Base-by-base conservation (phyloP, 2,888 invertebrate genomes). In the Sthenelais limicola region DNA sequence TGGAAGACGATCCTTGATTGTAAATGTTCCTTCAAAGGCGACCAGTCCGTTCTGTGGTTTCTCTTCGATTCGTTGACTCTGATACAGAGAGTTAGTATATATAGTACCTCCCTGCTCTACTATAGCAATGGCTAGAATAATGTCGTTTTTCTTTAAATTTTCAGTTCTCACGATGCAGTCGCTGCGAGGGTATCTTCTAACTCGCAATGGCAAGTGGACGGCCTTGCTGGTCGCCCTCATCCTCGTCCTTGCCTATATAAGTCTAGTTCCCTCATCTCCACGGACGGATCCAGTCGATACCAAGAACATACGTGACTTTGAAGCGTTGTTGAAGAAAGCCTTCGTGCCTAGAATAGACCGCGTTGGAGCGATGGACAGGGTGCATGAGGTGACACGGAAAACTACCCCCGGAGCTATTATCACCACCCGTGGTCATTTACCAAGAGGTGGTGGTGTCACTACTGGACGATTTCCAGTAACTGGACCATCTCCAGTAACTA, bases 191-290 rank as follows among this genome's bases (percentile, higher is more conserved):
- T 18, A 9, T 12, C 12, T 32, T 30, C 30, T 18, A 56, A 24
- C 62, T 35, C 62, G 35, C 38, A 62, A 35, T 3, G 62, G 18
- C 38, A 35, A 43, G 21, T 62, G 62, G 62, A 24, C 26, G 38
- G 12, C 43, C 5, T 26, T 62, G 2, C 35, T 62, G 21, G 7
- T 62, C 24, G 35, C 43, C 1, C 38, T 62, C 1, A 3, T 62
- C 21, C 38, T 21, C 12, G 38, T 62, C 62, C 43, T 38, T 28
- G 28, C 43, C 18, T 62, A 62, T 43, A 38, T 62, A 24, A 35
- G 43, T 24, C 38, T 62, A 1, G 35, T 43, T 24, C 62, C 62
- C 7, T 26, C 62, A 12, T 9, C 38, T 2, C 35, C 1, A 4
- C 21, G 15, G 7, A 38, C 38, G 21, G 62, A 62, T 1, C 62